Conservation (phyloP, 2,888 invertebrate species). For the Agriopis leucophaearia region DNA sequence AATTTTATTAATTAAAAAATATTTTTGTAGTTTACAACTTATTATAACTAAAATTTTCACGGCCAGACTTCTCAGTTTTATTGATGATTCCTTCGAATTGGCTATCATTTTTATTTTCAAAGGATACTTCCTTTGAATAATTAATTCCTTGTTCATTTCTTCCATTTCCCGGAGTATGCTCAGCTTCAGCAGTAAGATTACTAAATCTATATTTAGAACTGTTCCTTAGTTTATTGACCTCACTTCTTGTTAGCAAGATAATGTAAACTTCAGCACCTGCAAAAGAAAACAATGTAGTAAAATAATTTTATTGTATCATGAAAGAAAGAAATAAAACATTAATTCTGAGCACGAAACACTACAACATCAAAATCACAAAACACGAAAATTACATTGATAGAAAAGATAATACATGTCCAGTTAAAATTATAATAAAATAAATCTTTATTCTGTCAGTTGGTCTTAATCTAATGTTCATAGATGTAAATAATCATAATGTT, state of each 20-base stretch:
- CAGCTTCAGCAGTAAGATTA: background rate
- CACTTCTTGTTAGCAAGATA: background rate
- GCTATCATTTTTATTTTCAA: background rate
- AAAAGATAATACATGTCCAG: too few species aligned
- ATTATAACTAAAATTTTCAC: conserved; percentile 4
- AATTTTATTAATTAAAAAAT: too few species aligned
- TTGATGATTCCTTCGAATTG: conserved; percentile 6
- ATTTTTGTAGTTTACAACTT: background rate
- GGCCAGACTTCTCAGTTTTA: background rate
- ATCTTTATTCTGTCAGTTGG: too few species aligned
- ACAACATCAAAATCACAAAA: background rate
- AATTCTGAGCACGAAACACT: background rate
- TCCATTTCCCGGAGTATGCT: background rate
- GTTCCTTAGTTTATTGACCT: background rate
- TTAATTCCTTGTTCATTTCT: background rate
- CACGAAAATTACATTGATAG: too few species aligned
- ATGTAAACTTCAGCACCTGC: conserved; percentile 6
- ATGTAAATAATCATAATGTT: too few species aligned
- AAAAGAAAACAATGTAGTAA: background rate
- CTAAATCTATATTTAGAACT: background rate
- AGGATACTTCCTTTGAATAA: background rate
- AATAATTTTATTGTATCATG: background rate
- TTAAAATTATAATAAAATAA: too few species aligned
- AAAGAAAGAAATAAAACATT: too few species aligned
- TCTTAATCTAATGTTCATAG: too few species aligned